phyloP scores from a whole-genome alignment of 2,113 vertebrate species.

The Callithrix jacchus region DNA sequence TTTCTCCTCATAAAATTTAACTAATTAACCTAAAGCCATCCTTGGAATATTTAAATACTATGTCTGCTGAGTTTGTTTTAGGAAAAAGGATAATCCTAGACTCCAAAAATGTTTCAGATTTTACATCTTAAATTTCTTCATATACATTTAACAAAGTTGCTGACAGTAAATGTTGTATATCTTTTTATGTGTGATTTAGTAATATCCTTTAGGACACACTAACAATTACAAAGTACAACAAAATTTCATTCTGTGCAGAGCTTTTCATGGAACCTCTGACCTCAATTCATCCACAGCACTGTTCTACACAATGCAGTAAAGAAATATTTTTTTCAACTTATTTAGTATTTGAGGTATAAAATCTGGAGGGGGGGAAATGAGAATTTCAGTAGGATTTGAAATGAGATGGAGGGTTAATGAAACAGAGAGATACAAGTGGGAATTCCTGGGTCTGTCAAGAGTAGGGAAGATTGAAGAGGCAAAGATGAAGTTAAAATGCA shows the following conservation, averaged over 20 bases:
- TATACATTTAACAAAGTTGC: constrained; percentile 47
- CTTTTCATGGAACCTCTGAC: not conserved
- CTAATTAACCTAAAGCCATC: not conserved
- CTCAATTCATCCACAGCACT: not conserved
- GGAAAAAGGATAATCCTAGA: constrained; percentile 51
- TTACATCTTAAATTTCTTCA: constrained; percentile 61
- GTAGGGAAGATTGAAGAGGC: not conserved
- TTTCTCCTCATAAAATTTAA: constrained; percentile 32
- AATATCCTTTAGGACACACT: constrained; percentile 62
- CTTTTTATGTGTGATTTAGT: constrained; percentile 75
- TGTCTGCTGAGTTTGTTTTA: constrained; percentile 15
- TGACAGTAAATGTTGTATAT: constrained; percentile 71
- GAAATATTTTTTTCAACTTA: constrained; percentile 30
- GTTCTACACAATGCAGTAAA: not conserved
- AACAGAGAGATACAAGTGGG: not conserved
- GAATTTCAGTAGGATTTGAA: constrained; percentile 24
- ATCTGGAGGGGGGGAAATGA: not conserved
- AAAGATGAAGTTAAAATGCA: not conserved
- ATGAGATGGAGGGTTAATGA: constrained; percentile 46
- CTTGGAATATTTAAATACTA: constrained; percentile 22
- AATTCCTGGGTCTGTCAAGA: not conserved
- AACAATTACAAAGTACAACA: constrained; percentile 51
- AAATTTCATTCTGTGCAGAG: not conserved
- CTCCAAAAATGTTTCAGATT: constrained; percentile 54
- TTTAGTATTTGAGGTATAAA: constrained; percentile 42